Conservation (phyloP, 2,113 vertebrate genomes). For the Solea senegalensis region DNA sequence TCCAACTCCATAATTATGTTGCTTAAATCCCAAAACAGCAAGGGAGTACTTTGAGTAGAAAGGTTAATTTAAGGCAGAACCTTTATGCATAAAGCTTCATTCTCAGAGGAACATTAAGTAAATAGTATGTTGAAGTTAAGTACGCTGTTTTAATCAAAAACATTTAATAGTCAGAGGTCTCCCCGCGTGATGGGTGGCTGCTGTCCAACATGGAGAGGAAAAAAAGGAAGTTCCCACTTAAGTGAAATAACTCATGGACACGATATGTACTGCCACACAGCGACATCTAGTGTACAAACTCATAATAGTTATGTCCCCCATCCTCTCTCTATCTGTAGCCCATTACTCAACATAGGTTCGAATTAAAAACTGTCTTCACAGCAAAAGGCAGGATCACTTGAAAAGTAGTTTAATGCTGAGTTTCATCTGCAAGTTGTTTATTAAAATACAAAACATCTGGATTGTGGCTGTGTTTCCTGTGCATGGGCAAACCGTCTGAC, state of each 20-base stretch:
- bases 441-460: too few relatives aligned
- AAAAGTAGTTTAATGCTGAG: too few relatives aligned
- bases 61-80: neutral
- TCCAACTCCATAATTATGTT: neutral
- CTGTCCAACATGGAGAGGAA: slow-evolving; percentile 15
- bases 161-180: slow-evolving; percentile 33
- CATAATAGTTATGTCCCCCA: neutral
- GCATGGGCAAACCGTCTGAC: too few relatives aligned
- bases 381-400: too few relatives aligned
- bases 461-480: too few relatives aligned
- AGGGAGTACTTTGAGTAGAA: neutral
- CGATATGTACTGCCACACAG: slow-evolving; percentile 14
- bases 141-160: slow-evolving; percentile 26
- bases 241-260: neutral
- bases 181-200: slow-evolving; percentile 27
- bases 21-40: neutral
- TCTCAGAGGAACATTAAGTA: slow-evolving; percentile 17
- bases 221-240: slow-evolving; percentile 8
- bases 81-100: neutral
- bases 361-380: too few relatives aligned
- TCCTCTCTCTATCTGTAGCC: too few relatives aligned
- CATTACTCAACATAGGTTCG: too few relatives aligned
- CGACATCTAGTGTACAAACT: slow-evolving; percentile 60
- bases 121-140: slow-evolving; percentile 11
- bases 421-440: too few relatives aligned